These are phyloP conservation scores for Hippocampus mohnikei DNA, from an alignment of 2,113 vertebrate species.

Conservation along the genomic window DNA sequence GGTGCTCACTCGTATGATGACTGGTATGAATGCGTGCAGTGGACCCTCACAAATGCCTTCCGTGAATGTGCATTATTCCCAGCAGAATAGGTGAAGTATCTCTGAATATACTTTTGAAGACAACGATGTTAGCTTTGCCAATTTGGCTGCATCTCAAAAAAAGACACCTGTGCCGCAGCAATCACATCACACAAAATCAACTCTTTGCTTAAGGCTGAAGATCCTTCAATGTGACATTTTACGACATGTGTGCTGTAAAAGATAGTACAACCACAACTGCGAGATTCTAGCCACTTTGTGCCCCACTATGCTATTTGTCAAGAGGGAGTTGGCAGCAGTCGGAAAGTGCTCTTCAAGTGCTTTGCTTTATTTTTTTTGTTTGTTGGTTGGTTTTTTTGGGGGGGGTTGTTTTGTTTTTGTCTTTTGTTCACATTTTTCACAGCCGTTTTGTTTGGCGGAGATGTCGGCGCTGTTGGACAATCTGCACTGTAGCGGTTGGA, in stretches of 20 bases:
- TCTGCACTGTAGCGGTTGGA: too few relatives aligned
- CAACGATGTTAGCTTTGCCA: background rate
- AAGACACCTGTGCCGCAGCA: background rate
- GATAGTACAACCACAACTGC: constrained; percentile 3
- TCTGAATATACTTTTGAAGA: background rate
- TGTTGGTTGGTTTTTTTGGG: too few relatives aligned
- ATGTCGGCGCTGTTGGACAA: too few relatives aligned
- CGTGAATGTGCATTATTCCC: background rate
- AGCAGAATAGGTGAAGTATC: background rate
- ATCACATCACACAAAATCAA: constrained; percentile 12
- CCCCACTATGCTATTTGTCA: background rate
- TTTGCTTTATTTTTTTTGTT: too few relatives aligned
- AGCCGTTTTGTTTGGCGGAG: too few relatives aligned
- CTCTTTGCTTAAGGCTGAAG: constrained; percentile 10
- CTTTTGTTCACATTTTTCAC: too few relatives aligned
- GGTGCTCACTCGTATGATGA: constrained; percentile 1
- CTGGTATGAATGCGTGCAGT: background rate
- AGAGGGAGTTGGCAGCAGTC: too few relatives aligned
- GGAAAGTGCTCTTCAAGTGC: too few relatives aligned
- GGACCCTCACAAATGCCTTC: too few relatives aligned
- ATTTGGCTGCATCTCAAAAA: background rate
- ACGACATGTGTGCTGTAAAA: constrained; percentile 15
- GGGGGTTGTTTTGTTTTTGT: too few relatives aligned
- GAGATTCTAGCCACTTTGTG: background rate
- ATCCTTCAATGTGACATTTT: constrained; percentile 10